phyloP scores from a whole-genome alignment of 1,140 invertebrate genomes.

The Holotrichia oblita region DNA sequence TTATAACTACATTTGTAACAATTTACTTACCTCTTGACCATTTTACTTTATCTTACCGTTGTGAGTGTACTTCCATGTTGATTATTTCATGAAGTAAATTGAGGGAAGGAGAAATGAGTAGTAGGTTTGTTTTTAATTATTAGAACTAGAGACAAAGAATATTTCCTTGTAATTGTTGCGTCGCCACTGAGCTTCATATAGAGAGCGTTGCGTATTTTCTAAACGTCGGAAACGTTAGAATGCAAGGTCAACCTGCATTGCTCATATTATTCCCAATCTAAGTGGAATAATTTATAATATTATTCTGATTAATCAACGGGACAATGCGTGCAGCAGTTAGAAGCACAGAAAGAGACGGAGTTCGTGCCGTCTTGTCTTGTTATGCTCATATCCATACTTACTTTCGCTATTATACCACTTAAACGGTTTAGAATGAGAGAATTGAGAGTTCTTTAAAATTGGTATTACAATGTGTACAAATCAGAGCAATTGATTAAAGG shows the following conservation, averaged over 20 bases:
- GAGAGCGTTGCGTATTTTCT: neutral
- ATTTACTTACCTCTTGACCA: no score
- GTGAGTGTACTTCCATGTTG: no score
- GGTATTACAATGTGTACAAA: neutral
- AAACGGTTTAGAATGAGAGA: conserved; percentile 16
- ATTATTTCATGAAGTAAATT: no score
- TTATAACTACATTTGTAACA: no score
- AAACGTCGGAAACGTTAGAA: conserved; percentile 16
- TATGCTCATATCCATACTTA: neutral
- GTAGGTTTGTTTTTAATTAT: no score
- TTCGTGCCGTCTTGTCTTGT: no score
- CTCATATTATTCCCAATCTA: neutral
- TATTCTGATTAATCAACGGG: conserved; percentile 13
- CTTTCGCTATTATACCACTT: neutral
- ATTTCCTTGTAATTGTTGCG: no score
- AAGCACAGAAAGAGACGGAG: conserved; percentile 2
- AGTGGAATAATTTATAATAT: conserved; percentile 14
- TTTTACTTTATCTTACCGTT: no score
- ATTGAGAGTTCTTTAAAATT: neutral
- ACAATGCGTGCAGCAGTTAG: conserved; percentile 11
- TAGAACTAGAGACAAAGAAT: no score
- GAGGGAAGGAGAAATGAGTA: no score
- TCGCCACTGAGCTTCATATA: no score
- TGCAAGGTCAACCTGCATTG: neutral
- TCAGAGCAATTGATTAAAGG: neutral